Conservation (phyloP, 2,797 vertebrate genomes). For the Amphiprion clarkii region DNA sequence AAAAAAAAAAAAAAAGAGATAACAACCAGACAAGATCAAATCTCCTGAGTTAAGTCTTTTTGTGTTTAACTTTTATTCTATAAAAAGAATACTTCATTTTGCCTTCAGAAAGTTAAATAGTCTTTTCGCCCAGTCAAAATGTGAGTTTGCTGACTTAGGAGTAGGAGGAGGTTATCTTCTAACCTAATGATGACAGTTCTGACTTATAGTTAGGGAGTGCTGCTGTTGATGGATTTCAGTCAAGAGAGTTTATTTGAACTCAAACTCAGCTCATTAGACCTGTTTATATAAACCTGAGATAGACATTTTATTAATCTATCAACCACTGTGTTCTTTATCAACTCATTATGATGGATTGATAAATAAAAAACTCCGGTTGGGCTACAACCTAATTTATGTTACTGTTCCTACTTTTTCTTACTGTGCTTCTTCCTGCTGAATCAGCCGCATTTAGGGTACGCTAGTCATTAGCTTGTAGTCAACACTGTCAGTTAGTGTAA, state of each 20-base stretch:
- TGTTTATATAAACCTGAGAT: conserved; percentile 25
- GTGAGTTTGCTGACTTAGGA: not conserved
- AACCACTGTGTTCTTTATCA: conserved; percentile 1
- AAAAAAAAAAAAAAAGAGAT: not conserved
- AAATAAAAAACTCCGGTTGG: not conserved
- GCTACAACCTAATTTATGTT: not conserved
- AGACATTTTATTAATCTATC: not conserved
- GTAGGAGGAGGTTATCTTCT: not conserved
- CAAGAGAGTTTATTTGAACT: conserved; percentile 28
- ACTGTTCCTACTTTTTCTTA: not conserved
- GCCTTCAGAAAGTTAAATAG: not conserved
- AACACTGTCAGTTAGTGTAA: not conserved
- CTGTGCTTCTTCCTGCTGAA: not conserved
- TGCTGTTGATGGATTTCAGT: conserved; percentile 44
- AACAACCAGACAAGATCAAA: not conserved
- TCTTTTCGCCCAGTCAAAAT: not conserved
- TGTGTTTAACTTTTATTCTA: no score
- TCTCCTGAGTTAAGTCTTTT: not conserved
- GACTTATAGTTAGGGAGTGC: conserved; percentile 20
- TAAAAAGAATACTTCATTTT: no score
- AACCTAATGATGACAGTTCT: conserved; percentile 14
- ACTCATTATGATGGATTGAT: not conserved
- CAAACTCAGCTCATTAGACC: conserved; percentile 38
- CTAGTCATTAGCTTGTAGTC: not conserved
- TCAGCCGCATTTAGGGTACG: not conserved